Base-by-base conservation (phyloP, 2,888 invertebrate genomes). In the Heliconius ethilla region DNA sequence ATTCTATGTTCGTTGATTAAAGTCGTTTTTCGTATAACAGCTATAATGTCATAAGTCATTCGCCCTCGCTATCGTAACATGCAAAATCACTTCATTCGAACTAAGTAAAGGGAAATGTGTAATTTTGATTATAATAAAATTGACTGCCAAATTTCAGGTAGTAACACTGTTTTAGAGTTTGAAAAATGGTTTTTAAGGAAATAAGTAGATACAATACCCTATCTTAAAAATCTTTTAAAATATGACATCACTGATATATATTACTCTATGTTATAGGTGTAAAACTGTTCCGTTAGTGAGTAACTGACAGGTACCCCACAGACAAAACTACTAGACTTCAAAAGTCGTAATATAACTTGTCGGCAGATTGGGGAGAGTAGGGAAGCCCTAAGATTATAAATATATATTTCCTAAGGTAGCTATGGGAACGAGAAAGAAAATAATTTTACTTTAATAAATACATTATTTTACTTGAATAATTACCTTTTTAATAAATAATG, bases 61-160 rank as follows among this genome's bases (percentile, higher is more conserved):
- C 78, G 75, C 74, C 33, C 62, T 69, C 59, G 76, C 67, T 79
- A 79, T 83, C 80, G 85, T 86, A 83, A 84, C 89, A 89, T 87
- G 88, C 86, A 84, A 89, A 88, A 89, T 89, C 84, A 87, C 89
- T 89, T 88, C 84, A 90, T 89, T 88, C 84, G 83, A 83, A 79
- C 77, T 81, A 83, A 84, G 80, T 81, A 76, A 67, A 82, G 79
- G 77, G 82, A 81, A 83, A 81, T 81, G 78, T 81, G 81, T 78
- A 80, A 78, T 80, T 80, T 80, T 76, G 67, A 76, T 66, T 78
- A 76, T 70, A 76, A 76, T 78, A 81, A 78, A 81, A 83, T 77
- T 80, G 82, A 81, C 80, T 82, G 80, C 75, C 74, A 59, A 69
- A 76, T 55, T 45, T 33, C 55, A 72, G 55, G 55, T 72, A 29